Conservation (phyloP, 2,888 invertebrate species). For the Nephrotoma appendiculata region DNA sequence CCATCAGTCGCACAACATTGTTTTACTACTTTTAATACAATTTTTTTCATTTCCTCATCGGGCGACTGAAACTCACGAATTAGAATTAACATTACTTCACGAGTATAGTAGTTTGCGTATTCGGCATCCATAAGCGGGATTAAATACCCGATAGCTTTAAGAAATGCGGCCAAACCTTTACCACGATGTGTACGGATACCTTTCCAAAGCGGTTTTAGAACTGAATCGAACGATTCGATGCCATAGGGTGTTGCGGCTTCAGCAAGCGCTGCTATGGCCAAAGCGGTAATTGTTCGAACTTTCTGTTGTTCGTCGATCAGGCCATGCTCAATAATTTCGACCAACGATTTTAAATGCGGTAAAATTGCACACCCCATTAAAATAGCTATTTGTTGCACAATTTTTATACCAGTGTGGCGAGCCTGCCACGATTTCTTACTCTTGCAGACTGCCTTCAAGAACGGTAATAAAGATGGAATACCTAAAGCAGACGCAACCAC, state of each 20-base stretch:
- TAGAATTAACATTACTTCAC: conserved; percentile 84
- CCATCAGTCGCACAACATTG: conserved; percentile 99
- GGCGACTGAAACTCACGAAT: conserved; percentile 99
- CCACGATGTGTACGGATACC: conserved; percentile 86
- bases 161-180: conserved; percentile 94
- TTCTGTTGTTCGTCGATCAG: conserved; percentile 98
- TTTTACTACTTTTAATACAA: conserved; percentile 98
- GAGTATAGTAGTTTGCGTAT: conserved; percentile 98
- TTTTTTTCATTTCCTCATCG: conserved; percentile 99
- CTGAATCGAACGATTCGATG: conserved; percentile 99
- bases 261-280: conserved; percentile 95
- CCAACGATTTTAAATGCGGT: conserved; percentile 92
- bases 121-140: conserved; percentile 99
- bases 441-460: conserved; percentile 96
- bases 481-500: conserved; percentile 97
- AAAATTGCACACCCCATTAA: conserved; percentile 99
- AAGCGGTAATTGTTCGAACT: conserved; percentile 95
- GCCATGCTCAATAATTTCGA: conserved; percentile 98
- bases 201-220: conserved; percentile 98
- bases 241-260: conserved; percentile 99
- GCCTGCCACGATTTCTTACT: conserved; percentile 99
- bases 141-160: conserved; percentile 97
- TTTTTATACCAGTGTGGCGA: conserved; percentile 95
- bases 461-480: conserved; percentile 92
- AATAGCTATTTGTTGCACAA: conserved; percentile 99